phyloP scores from a whole-genome alignment of 2,113 vertebrate genomes.

The Burhinus bistriatus region DNA sequence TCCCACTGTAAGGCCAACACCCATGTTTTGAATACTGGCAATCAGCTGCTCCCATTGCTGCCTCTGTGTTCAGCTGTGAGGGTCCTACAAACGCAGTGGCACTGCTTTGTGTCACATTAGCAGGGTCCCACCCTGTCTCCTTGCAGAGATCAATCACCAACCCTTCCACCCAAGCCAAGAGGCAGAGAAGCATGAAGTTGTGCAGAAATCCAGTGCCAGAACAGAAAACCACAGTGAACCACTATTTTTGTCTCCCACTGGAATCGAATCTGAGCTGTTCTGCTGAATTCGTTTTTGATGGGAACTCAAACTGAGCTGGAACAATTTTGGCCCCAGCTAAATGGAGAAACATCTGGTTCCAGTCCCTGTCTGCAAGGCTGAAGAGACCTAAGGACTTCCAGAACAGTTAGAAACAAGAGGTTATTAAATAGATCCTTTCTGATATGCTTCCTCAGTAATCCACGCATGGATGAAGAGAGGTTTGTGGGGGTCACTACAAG shows the following conservation, averaged over 20 bases:
- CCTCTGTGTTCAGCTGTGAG: neutral
- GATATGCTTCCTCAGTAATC: neutral
- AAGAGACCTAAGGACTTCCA: slow-evolving; percentile 12
- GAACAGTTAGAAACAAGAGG: neutral
- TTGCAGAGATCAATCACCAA: neutral
- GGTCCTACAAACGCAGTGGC: neutral
- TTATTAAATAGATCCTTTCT: neutral
- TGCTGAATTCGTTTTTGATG: neutral
- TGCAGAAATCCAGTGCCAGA: neutral
- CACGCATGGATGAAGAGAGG: neutral
- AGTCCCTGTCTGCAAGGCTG: neutral
- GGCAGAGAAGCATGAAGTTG: neutral
- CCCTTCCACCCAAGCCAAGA: neutral
- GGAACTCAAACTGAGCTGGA: neutral
- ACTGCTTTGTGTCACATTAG: neutral
- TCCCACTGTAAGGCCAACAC: neutral
- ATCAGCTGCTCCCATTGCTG: neutral
- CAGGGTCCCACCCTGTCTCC: neutral
- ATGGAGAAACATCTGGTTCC: slow-evolving; percentile 10
- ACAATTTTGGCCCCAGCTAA: neutral
- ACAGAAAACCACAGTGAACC: neutral
- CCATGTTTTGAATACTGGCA: neutral
- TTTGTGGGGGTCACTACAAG: neutral
- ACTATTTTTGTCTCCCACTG: neutral
- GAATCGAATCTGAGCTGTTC: neutral